Evolutionary conservation across 2,797 vertebrate genomes (phyloP), one percentile per base, ranked within the genome.

Genomic region (Neomorphus geoffroyi): DNA sequence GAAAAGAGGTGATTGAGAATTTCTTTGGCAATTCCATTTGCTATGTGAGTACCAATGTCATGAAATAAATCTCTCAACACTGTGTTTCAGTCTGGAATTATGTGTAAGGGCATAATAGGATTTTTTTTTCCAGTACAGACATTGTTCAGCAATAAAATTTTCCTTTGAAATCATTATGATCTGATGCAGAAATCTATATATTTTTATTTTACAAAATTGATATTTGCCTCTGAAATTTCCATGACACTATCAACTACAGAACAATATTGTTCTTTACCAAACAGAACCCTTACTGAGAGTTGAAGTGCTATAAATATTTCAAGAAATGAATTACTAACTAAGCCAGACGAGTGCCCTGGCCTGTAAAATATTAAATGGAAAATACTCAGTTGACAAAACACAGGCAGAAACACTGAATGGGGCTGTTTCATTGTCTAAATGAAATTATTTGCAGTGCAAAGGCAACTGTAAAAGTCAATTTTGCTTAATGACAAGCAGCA

Each of bases 241-340:
- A 53, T 91, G 61, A 66, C 65, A 30, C 57, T 83, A 88, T 92
- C 66, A 83, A 66, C 46, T 83, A 71, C 22, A 72, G 69, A 89
- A 84, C n/a, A 80, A 50, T 90, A 87, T 90, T 88, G 80, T 96
- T 96, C 94, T 87, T 48, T 92, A 80, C 94, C 83, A 64, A 92
- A 73, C 54, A 89, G 80, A 94, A 48, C 46, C 67, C 65, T 95
- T 92, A 66, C 93, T 95, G 71, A 92, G 81, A 93, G 82, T 82
- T 64, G n/a, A 77, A 93, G 61, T 48, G 45, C 88, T 96, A 95
- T 97, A 90, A 96, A 97, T 97, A 95, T 96, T 96, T 96, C 86
- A 96, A 93, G 84, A 80, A 92, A 90, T 54, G 18, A 92, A 96
- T 96, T 94, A 94, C 73, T 80, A 60, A 96, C 66, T 48, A 74